Conservation (phyloP, 2,113 vertebrate species). For the Phoenicopterus ruber region DNA sequence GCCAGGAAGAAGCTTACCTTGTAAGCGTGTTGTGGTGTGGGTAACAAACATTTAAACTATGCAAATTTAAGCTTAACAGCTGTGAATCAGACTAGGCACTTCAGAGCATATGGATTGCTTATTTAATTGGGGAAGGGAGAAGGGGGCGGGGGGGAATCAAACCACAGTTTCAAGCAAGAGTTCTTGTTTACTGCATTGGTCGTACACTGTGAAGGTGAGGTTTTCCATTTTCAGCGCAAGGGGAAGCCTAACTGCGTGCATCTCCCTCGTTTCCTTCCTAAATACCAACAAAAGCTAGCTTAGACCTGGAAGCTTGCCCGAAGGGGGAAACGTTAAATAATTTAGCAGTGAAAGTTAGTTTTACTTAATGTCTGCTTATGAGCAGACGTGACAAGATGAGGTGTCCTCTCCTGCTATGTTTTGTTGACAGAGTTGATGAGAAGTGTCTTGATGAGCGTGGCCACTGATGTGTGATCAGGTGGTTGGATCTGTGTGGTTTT, state of each 20-base stretch:
- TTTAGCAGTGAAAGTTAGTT: background rate
- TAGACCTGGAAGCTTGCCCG: background rate
- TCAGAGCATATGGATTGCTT: background rate
- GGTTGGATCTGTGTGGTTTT: background rate
- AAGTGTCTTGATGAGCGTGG: background rate
- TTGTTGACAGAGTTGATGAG: background rate
- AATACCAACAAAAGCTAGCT: background rate
- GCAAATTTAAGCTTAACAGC: conserved; percentile 63
- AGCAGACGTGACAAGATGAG: background rate
- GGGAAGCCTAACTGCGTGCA: background rate
- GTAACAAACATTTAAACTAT: conserved; percentile 68
- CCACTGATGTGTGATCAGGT: background rate
- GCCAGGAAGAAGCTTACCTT: conserved; percentile 25
- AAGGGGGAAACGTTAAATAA: background rate
- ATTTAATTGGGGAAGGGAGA: background rate
- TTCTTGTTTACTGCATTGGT: background rate
- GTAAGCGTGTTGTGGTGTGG: background rate
- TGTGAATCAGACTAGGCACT: conserved; percentile 38
- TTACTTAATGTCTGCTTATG: background rate
- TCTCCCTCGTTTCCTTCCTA: background rate
- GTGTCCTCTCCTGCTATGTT: background rate
- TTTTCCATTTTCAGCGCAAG: fast-evolving
- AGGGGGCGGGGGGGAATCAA: background rate
- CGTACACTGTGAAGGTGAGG: background rate
- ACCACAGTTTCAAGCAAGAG: background rate